phyloP scores from a whole-genome alignment of 2,888 invertebrate species.

The Pyralis farinalis region DNA sequence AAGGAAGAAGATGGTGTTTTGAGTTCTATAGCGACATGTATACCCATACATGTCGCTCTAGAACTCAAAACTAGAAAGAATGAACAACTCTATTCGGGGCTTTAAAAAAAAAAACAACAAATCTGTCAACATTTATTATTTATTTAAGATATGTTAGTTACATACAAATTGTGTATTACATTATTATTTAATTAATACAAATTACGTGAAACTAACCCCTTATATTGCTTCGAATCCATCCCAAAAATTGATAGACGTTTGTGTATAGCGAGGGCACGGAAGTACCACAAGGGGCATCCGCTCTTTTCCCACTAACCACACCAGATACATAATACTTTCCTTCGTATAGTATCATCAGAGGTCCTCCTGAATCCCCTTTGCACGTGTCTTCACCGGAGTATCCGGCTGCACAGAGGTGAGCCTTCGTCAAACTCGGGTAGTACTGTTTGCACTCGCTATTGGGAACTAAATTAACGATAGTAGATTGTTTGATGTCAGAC shows the following conservation, averaged over 20 bases:
- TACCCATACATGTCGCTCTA: too few species aligned
- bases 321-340: constrained; percentile 61
- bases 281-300: constrained; percentile 63
- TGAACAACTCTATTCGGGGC: too few species aligned
- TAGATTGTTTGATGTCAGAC: constrained; percentile 61
- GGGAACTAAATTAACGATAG: constrained; percentile 57
- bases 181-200: too few species aligned
- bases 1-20: too few species aligned
- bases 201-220: constrained; percentile 33
- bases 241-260: constrained; percentile 57
- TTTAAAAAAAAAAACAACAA: too few species aligned
- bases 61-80: too few species aligned
- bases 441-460: constrained; percentile 46
- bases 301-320: constrained; percentile 66
- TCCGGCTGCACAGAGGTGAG: constrained; percentile 65
- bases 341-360: constrained; percentile 60
- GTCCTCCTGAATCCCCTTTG: constrained; percentile 72
- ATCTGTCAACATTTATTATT: too few species aligned
- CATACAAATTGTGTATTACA: too few species aligned
- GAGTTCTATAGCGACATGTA: too few species aligned
- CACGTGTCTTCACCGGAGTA: constrained; percentile 66
- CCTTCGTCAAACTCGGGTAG: constrained; percentile 46
- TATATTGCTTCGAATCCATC: constrained; percentile 53
- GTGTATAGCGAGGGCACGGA: constrained; percentile 66
- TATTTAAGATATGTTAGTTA: too few species aligned